A percentile compares a stretch with the other conserved stretches of the same genome.
These are phyloP conservation scores for Lymantria monacha DNA, from an alignment of 2,888 invertebrate species.

Conservation along the genomic window DNA sequence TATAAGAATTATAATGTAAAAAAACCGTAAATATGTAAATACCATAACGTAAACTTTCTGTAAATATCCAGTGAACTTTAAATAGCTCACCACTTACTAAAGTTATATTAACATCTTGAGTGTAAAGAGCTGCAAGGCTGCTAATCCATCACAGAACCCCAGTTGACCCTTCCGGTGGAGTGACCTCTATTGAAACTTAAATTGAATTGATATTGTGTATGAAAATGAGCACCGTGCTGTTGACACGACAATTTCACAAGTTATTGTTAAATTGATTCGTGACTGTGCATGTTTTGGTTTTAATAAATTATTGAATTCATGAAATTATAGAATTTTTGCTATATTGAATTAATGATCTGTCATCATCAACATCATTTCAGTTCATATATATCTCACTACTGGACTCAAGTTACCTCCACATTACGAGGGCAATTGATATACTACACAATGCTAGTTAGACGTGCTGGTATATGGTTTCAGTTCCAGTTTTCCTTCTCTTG, in stretches of 20 bases:
- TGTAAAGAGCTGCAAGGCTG: slow-evolving; percentile 6
- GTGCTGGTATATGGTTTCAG: too few relatives aligned
- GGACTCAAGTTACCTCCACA: too few relatives aligned
- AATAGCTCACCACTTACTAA: slow-evolving; percentile 8
- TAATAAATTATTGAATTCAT: background rate
- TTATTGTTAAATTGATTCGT: background rate
- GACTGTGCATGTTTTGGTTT: background rate
- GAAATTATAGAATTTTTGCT: background rate
- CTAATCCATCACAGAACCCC: slow-evolving; percentile 12
- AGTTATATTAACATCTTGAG: slow-evolving; percentile 13
- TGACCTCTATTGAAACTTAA: slow-evolving; percentile 9
- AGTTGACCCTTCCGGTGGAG: slow-evolving; percentile 8
- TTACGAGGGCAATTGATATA: too few relatives aligned
- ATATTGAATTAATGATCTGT: too few relatives aligned
- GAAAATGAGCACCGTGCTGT: background rate
- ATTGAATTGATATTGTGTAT: slow-evolving; percentile 9
- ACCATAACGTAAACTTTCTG: too few relatives aligned
- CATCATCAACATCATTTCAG: too few relatives aligned
- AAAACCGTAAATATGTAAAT: too few relatives aligned
- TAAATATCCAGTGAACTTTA: background rate
- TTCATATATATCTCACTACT: too few relatives aligned
- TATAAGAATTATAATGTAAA: too few relatives aligned
- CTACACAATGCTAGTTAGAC: too few relatives aligned
- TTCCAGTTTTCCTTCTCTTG: too few relatives aligned
- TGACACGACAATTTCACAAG: background rate